Conservation (phyloP, 2,888 invertebrate genomes). For the Mesodorylaimus sp. region DNA sequence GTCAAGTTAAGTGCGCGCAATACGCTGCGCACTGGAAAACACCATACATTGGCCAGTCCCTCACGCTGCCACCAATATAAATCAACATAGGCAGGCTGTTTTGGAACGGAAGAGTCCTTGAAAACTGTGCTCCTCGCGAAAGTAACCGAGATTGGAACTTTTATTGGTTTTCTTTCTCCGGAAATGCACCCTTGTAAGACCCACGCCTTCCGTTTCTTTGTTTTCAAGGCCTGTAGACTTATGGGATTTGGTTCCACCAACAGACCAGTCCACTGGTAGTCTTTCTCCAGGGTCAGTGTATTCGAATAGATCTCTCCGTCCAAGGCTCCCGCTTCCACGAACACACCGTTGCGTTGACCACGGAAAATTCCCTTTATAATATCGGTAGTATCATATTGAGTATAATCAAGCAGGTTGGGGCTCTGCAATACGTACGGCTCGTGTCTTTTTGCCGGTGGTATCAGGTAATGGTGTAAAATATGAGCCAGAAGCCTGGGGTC, state of each 20-base stretch:
- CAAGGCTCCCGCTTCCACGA: slow-evolving; percentile 12
- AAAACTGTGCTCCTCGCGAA: too few species aligned
- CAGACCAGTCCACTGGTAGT: slow-evolving; percentile 11
- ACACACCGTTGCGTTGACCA: slow-evolving; percentile 7
- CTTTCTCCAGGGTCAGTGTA: slow-evolving; percentile 9
- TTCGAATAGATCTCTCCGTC: slow-evolving; percentile 13
- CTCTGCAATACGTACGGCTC: too few species aligned
- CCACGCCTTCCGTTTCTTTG: slow-evolving; percentile 9
- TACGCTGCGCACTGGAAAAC: slow-evolving; percentile 1
- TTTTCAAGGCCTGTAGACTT: slow-evolving; percentile 6
- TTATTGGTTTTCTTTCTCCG: neutral
- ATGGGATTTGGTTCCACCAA: slow-evolving; percentile 10
- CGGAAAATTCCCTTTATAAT: too few species aligned
- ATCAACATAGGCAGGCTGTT: neutral
- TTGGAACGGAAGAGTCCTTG: too few species aligned
- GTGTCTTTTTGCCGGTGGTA: slow-evolving; percentile 1
- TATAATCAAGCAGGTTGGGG: too few species aligned
- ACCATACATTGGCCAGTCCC: neutral
- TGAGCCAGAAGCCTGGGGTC: slow-evolving; percentile 3
- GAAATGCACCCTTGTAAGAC: slow-evolving; percentile 7
- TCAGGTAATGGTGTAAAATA: neutral
- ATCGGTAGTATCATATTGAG: too few species aligned
- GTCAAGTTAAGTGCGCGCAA: neutral
- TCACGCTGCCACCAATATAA: neutral
- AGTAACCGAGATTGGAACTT: slow-evolving; percentile 7